Conservation (phyloP, 2,888 invertebrate species). For the Magallana nippona region DNA sequence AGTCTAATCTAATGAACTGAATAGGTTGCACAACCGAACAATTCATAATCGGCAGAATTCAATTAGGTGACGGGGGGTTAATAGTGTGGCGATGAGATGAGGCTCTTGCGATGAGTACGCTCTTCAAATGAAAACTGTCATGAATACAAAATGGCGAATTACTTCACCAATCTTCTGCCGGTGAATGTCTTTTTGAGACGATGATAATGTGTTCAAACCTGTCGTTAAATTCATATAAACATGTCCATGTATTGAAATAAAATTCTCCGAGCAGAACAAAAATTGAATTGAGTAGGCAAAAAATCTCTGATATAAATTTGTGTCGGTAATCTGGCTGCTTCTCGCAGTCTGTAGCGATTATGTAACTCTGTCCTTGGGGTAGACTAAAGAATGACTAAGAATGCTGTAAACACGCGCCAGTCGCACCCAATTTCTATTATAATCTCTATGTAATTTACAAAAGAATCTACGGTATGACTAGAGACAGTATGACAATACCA, state of each 20-base stretch:
- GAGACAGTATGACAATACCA: too few species aligned
- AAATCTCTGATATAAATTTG: background rate
- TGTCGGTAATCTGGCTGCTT: background rate
- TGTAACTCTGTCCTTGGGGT: background rate
- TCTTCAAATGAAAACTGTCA: conserved; percentile 19
- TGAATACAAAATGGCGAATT: conserved; percentile 21
- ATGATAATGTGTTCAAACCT: background rate
- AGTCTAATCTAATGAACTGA: conserved; percentile 44
- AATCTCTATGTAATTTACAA: background rate
- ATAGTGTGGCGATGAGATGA: conserved; percentile 5
- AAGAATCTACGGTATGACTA: too few species aligned
- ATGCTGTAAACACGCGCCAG: too few species aligned
- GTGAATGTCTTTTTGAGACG: background rate
- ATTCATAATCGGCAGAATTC: conserved; percentile 37
- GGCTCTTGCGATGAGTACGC: background rate
- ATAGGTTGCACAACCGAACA: conserved; percentile 37
- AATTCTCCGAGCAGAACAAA: conserved; percentile 20
- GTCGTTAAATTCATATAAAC: conserved; percentile 32
- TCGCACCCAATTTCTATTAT: too few species aligned
- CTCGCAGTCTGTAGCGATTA: background rate
- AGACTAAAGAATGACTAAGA: background rate
- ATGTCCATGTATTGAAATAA: background rate
- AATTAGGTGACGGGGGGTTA: conserved; percentile 41
- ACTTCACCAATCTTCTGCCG: conserved; percentile 2
- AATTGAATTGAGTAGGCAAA: conserved; percentile 19